phyloP scores from a whole-genome alignment of 2,797 vertebrate species.

The Danio choprae region DNA sequence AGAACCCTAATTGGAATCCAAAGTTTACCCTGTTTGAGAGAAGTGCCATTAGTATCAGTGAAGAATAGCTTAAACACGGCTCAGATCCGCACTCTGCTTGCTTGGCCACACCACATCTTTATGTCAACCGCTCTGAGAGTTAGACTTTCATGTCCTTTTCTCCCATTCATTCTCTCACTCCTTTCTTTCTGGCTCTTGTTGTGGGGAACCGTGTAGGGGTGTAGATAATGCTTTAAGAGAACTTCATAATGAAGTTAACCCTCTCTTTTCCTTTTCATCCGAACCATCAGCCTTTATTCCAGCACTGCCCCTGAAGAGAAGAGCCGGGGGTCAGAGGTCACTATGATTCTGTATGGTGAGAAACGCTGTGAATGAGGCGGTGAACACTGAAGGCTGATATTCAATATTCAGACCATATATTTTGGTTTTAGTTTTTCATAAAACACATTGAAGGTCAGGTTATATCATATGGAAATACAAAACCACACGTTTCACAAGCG shows the following conservation, averaged over 20 bases:
- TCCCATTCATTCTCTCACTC: constrained; percentile 39
- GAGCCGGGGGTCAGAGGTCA: constrained; percentile 29
- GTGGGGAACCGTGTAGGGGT: constrained; percentile 52
- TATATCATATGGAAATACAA: too few species aligned
- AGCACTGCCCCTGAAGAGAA: constrained; percentile 21
- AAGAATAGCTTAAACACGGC: constrained; percentile 22
- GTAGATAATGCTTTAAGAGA: constrained; percentile 61
- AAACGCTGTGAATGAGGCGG: constrained; percentile 11
- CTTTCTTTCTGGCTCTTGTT: constrained; percentile 61
- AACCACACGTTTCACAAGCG: too few species aligned
- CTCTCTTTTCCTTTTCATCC: constrained; percentile 54
- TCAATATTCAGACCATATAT: neutral
- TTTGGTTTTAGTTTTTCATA: neutral
- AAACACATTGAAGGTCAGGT: too few species aligned
- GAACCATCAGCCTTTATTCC: constrained; percentile 46
- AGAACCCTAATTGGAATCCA: constrained; percentile 21
- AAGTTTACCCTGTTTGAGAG: neutral
- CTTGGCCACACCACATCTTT: constrained; percentile 33
- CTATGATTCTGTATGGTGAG: constrained; percentile 10
- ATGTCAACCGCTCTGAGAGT: constrained; percentile 35
- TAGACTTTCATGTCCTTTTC: constrained; percentile 53
- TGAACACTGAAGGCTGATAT: constrained; percentile 5
- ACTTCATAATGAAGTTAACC: constrained; percentile 62
- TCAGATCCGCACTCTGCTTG: constrained; percentile 32
- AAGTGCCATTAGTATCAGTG: neutral